Conservation (phyloP, 2,888 invertebrate species). For the Tipula unca region DNA sequence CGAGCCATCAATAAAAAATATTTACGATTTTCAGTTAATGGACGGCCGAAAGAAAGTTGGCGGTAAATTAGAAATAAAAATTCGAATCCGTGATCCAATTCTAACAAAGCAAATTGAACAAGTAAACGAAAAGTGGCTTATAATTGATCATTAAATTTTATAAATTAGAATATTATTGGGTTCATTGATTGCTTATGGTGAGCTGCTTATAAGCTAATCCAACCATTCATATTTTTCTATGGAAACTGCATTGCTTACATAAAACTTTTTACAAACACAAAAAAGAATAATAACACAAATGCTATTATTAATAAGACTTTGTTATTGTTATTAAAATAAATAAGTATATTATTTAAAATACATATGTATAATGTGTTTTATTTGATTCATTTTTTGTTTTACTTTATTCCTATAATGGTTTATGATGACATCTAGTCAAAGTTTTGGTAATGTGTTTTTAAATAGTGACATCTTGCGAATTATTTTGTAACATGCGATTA, state of each 20-base stretch:
- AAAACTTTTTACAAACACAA: background rate
- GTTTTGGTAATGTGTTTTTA: no score
- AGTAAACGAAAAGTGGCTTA: constrained; percentile 85
- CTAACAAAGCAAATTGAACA: constrained; percentile 82
- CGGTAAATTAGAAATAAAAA: constrained; percentile 81
- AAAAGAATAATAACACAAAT: background rate
- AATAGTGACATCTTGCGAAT: no score
- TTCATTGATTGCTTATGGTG: background rate
- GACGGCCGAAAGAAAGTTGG: constrained; percentile 83
- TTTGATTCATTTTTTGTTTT: no score
- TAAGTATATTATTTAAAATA: background rate
- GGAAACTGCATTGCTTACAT: background rate
- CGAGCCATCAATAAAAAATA: constrained; percentile 23
- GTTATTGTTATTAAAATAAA: background rate
- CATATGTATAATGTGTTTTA: no score
- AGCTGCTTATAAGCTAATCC: background rate
- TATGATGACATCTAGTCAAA: no score
- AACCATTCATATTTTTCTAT: background rate
- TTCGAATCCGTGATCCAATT: constrained; percentile 81
- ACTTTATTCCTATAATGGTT: no score
- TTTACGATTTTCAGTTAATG: constrained; percentile 68
- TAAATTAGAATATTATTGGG: background rate
- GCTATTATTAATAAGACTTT: background rate
- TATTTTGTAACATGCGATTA: no score
- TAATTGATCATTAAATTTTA: constrained; percentile 51